Conservation (phyloP, 2,888 invertebrate genomes). For the Andricus curvator region DNA sequence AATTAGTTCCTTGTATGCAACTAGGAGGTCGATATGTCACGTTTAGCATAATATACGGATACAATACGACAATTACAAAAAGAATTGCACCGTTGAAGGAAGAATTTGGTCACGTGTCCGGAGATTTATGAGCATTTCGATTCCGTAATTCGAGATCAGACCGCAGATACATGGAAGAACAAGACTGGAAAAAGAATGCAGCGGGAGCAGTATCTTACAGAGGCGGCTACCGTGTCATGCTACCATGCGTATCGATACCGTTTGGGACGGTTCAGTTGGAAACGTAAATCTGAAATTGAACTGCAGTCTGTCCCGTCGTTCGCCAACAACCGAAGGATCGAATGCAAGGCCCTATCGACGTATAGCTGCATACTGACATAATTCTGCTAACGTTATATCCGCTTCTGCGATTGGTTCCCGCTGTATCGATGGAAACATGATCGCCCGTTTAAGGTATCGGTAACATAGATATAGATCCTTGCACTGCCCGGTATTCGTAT, state of each 20-base stretch:
- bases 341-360: neutral
- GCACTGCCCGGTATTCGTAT: constrained; percentile 25
- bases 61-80: neutral
- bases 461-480: constrained; percentile 32
- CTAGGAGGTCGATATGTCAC: neutral
- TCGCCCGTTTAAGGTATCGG: constrained; percentile 43
- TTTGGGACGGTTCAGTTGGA: constrained; percentile 12
- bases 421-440: constrained; percentile 41
- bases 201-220: neutral
- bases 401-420: constrained; percentile 44
- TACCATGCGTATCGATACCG: constrained; percentile 9
- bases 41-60: neutral
- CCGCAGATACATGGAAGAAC: neutral
- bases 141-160: constrained; percentile 9
- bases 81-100: neutral
- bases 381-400: constrained; percentile 44
- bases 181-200: constrained; percentile 7
- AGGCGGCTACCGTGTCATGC: neutral
- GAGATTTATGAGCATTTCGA: neutral
- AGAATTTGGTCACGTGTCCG: neutral
- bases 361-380: constrained; percentile 9
- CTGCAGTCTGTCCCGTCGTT: neutral
- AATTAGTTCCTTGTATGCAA: neutral
- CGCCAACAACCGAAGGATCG: constrained; percentile 10
- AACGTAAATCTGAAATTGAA: constrained; percentile 35